Conservation (phyloP, 2,113 vertebrate species). For the Zapus hudsonius region DNA sequence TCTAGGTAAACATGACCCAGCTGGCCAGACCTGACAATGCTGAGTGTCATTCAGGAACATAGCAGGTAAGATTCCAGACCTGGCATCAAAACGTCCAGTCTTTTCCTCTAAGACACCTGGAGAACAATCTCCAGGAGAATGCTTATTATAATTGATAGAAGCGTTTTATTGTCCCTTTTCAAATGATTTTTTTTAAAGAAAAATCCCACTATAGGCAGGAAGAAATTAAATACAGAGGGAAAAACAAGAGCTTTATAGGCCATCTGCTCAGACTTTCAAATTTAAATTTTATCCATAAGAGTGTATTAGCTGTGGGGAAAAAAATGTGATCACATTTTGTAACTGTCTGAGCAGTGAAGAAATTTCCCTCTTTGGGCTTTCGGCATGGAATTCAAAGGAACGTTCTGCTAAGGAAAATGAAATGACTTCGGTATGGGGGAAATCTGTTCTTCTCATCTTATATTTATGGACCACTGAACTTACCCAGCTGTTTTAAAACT, state of each 20-base stretch:
- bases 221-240: constrained; percentile 81
- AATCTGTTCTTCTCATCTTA: constrained; percentile 72
- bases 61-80: background rate
- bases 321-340: constrained; percentile 77
- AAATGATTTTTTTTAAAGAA: constrained; percentile 65
- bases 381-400: constrained; percentile 64
- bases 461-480: constrained; percentile 74
- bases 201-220: constrained; percentile 71
- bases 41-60: background rate
- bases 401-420: constrained; percentile 76
- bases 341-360: constrained; percentile 74
- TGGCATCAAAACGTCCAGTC: background rate
- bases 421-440: constrained; percentile 73
- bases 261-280: constrained; percentile 81
- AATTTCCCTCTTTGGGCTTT: constrained; percentile 76
- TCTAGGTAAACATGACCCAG: background rate
- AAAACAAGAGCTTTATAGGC: constrained; percentile 81
- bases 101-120: constrained; percentile 22
- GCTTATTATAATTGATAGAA: constrained; percentile 71
- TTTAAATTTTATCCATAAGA: constrained; percentile 82
- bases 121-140: constrained; percentile 46
- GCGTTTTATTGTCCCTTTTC: constrained; percentile 69
- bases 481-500: constrained; percentile 62
- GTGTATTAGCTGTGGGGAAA: constrained; percentile 77
- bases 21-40: background rate